Conservation (phyloP, 2,797 vertebrate genomes). For the Heliangelus exortis region DNA sequence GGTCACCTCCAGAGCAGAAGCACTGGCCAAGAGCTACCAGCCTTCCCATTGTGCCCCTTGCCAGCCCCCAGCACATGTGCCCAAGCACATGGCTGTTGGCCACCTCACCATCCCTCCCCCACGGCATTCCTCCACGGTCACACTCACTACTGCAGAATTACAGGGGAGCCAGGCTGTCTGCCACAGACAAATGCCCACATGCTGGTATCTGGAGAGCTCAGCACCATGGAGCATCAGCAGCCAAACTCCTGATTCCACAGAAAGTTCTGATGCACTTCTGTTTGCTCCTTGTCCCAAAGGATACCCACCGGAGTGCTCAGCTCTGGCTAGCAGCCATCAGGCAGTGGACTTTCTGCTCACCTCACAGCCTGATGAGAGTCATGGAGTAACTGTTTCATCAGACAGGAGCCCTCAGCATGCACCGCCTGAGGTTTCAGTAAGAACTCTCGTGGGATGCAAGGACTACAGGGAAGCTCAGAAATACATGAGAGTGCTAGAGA, state of each 20-base stretch:
- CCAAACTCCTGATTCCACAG: not conserved
- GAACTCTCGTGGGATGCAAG: not conserved
- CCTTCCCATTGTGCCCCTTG: not conserved
- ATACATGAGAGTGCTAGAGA: not conserved
- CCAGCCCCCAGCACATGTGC: not conserved
- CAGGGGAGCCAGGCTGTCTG: conserved; percentile 43
- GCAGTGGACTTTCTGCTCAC: not conserved
- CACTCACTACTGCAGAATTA: conserved; percentile 66
- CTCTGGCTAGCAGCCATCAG: not conserved
- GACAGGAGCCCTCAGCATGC: not conserved
- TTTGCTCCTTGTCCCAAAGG: not conserved
- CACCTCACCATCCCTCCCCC: not conserved
- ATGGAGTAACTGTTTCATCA: conserved; percentile 42
- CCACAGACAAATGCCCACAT: conserved; percentile 33
- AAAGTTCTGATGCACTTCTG: not conserved
- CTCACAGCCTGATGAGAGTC: not conserved
- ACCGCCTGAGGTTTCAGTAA: conserved; percentile 7
- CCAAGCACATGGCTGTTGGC: not conserved
- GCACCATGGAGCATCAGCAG: not conserved
- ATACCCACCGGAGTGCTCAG: not conserved
- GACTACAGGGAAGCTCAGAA: conserved; percentile 24
- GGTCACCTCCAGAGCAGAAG: not conserved
- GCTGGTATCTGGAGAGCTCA: not conserved
- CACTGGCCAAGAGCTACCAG: not conserved
- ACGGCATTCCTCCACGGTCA: conserved; percentile 30